Base-by-base conservation (phyloP, 2,797 vertebrate species). In the Rhinichthys osculus region DNA sequence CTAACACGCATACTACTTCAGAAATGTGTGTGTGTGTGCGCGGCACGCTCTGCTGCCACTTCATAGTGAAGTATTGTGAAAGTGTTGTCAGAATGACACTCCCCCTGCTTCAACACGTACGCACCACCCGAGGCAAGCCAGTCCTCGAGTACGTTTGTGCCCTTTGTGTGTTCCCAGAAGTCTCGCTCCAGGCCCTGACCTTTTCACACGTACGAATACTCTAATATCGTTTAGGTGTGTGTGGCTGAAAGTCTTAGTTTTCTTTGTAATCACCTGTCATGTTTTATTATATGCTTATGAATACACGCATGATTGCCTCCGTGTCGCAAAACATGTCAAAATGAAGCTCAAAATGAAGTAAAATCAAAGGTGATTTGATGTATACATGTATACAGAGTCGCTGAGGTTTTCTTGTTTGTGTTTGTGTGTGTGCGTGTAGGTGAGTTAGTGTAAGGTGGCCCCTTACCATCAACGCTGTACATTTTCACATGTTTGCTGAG, bases 401-500 rank as follows among this genome's bases (percentile, higher is more conserved):
- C 13, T 17, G 30, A 35, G 33, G 7, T 4, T 8, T 38, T 59
- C 23, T 27, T 76, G 64, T 52, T 59, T 66, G 74, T 66, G 79
- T 77, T 52, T 64, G 69, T 62, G 23, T 44, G 74, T 62, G 74
- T 57, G 81, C 13, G 0, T 38, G 23, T 57, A 64, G 38, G 70
- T 81, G 42, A 76, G 70, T 44, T 47, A 47, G 8, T 79, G 17
- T 52, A 23, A 42, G 62, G 74, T 67, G 33, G 33, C 42, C 54
- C n/a, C 23, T 69, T 16, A 17, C 5, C 19, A 86, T 54, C 47
- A 16, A 82, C 8, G 0, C 64, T 85, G 59, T 74, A 71, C 52
- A 72, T 72, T 67, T 83, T 89, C 86, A 86, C 78, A 87, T 81
- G 67, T 87, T 7, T 71, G 69, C 14, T 76, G 35, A 83, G 69